phyloP scores from a whole-genome alignment of 2,797 vertebrate species.

The Cottoperca gobio region DNA sequence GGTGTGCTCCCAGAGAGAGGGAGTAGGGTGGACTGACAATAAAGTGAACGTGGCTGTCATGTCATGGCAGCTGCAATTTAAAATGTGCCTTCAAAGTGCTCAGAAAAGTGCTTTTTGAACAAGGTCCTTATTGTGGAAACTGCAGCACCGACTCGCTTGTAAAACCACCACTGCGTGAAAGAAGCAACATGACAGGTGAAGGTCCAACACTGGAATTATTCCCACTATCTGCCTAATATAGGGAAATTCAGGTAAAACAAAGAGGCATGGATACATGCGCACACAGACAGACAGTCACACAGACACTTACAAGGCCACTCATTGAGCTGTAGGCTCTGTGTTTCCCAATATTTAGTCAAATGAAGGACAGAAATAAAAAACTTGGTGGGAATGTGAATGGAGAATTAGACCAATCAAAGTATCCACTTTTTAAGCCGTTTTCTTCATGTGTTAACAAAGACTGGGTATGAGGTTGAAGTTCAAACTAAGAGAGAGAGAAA shows the following conservation, averaged over 20 bases:
- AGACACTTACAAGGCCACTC: slow-evolving; percentile 38
- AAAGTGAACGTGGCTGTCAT: slow-evolving; percentile 67
- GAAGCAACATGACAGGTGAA: slow-evolving; percentile 67
- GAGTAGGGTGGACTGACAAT: slow-evolving; percentile 44
- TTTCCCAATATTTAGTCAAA: slow-evolving; percentile 27
- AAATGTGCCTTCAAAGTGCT: slow-evolving; percentile 82
- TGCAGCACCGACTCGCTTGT: slow-evolving; percentile 45
- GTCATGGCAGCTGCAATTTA: slow-evolving; percentile 64
- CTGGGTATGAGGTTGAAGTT: slow-evolving; percentile 43
- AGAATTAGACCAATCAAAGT: slow-evolving; percentile 21
- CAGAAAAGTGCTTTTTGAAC: slow-evolving; percentile 80
- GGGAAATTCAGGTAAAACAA: slow-evolving; percentile 53
- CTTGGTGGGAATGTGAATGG: slow-evolving; percentile 25
- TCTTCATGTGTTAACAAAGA: slow-evolving; percentile 55
- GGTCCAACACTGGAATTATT: slow-evolving; percentile 65
- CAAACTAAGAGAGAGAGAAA: slow-evolving; percentile 29
- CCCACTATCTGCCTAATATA: slow-evolving; percentile 33
- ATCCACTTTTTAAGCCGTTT: slow-evolving; percentile 40
- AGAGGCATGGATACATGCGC: slow-evolving; percentile 41
- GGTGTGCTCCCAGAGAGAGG: slow-evolving; percentile 69
- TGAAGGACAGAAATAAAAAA: slow-evolving; percentile 10
- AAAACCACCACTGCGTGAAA: slow-evolving; percentile 62
- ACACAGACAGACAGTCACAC: slow-evolving; percentile 39
- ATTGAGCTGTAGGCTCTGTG: slow-evolving; percentile 29
- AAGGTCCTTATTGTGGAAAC: slow-evolving; percentile 75